phyloP scores from a whole-genome alignment of 2,888 invertebrate species.

The Spatulosminthurus flaviceps region DNA sequence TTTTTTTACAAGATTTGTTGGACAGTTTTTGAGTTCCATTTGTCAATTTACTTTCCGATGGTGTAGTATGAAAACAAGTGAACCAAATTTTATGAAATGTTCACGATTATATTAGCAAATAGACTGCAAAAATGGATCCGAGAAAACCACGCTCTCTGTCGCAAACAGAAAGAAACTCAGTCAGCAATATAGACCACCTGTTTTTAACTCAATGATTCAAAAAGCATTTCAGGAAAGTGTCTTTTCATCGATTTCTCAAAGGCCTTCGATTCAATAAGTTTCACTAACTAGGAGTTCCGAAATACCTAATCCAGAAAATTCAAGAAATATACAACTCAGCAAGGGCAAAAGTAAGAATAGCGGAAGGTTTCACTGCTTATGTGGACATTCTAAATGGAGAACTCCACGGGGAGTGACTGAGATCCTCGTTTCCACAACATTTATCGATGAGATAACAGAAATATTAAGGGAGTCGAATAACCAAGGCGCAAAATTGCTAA shows the following conservation, averaged over 20 bases:
- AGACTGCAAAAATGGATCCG: background rate
- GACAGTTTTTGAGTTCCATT: too few relatives aligned
- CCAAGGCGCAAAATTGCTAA: too few relatives aligned
- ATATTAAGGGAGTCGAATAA: too few relatives aligned
- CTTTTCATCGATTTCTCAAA: background rate
- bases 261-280: slow-evolving; percentile 32
- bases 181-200: slow-evolving; percentile 29
- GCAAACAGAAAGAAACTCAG: slow-evolving; percentile 5
- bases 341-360: background rate
- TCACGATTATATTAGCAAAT: background rate
- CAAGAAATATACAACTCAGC: slow-evolving; percentile 10
- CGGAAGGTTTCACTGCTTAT: background rate
- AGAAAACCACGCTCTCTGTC: background rate
- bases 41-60: too few relatives aligned
- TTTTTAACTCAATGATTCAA: slow-evolving; percentile 1
- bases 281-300: background rate
- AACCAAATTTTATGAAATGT: too few relatives aligned
- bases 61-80: too few relatives aligned
- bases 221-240: background rate
- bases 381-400: background rate
- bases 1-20: too few relatives aligned
- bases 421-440: too few relatives aligned
- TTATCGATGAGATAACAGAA: too few relatives aligned
- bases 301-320: background rate
- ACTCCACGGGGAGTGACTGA: slow-evolving; percentile 19